Conservation (phyloP, 2,113 vertebrate species). For the Notechis scutatus region DNA sequence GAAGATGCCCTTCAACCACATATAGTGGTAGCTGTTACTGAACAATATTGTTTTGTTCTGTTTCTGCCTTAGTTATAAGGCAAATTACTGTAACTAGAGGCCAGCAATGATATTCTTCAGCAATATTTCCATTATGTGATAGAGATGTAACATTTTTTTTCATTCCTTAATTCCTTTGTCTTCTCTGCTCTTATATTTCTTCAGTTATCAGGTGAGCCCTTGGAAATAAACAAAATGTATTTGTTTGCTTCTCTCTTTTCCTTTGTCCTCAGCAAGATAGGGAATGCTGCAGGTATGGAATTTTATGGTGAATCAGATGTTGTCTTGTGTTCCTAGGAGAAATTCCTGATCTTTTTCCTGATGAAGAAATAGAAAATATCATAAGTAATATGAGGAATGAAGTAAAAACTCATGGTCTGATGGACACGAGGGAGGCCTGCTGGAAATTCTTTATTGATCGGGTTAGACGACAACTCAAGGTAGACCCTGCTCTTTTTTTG, state of each 20-base stretch:
- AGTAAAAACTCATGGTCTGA: constrained; percentile 78
- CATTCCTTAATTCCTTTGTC: neutral
- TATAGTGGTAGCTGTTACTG: neutral
- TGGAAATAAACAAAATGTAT: neutral
- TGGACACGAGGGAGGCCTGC: constrained; percentile 87
- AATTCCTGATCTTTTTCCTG: constrained; percentile 89
- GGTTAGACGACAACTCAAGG: constrained; percentile 86
- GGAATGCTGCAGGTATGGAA: neutral
- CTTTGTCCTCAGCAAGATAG: neutral
- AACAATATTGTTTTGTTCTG: neutral
- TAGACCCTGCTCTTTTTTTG: constrained; percentile 48
- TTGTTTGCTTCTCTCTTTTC: neutral
- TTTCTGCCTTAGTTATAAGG: neutral
- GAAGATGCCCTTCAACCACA: neutral
- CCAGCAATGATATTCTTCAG: neutral
- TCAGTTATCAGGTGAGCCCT: neutral
- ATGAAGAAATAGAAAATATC: constrained; percentile 90
- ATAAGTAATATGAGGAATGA: constrained; percentile 80
- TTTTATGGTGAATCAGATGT: neutral
- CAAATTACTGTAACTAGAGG: neutral
- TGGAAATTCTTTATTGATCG: constrained; percentile 95
- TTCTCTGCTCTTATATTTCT: neutral
- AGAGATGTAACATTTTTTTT: neutral
- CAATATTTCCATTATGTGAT: neutral
- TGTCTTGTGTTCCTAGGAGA: constrained; percentile 75